Evolutionary conservation across 2,888 invertebrate species (phyloP), one percentile per base, ranked within the genome.

Genomic region (Ectobius pallidus): DNA sequence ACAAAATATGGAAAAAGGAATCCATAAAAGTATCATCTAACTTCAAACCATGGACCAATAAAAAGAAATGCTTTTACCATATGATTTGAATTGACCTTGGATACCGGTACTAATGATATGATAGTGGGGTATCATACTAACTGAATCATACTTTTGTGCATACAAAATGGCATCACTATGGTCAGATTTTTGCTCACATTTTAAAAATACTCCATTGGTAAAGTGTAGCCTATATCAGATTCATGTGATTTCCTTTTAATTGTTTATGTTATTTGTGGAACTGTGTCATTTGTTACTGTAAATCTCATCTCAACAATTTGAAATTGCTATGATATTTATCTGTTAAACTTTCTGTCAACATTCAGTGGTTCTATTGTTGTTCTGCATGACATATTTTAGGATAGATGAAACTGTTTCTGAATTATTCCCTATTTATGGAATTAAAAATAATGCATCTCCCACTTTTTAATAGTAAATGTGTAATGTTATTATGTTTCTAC

Each of bases 321-420:
- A 22, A 52, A 6, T 52, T 49, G 14, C 6, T 14, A 39, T 9
- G 14, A 39, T 39, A 49, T 20, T 3, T 25, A 52, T 52, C 2
- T 52, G 22, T 25, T 52, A 22, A 63, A 39, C 42, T 63, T 11
- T 42, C 42, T 22, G 22, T 63, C 63, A 63, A 2, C 42, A n/a
- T 63, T 63, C 39, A 42, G 42, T 63, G 63, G 42, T 22, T 63
- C 34, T 32, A 63, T 63, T 63, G 42, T 63, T 63, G 42, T 63
- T 63, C 9, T 22, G 25, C 2, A 42, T 63, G 63, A n/a, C 42
- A 63, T 22, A 39, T 42, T 63, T 63, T 63, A 63, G 63, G 4
- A 18, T 42, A 9, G 25, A 18, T 16, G 22, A 32, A n/a, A 32
- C 42, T 42, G 34, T 34, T 63, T 42, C 42, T 25, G 25, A 25